A percentile compares a stretch with the other conserved stretches of the same genome.
Conservation (phyloP, 2,797 vertebrate species). For the Coilia nasus region DNA sequence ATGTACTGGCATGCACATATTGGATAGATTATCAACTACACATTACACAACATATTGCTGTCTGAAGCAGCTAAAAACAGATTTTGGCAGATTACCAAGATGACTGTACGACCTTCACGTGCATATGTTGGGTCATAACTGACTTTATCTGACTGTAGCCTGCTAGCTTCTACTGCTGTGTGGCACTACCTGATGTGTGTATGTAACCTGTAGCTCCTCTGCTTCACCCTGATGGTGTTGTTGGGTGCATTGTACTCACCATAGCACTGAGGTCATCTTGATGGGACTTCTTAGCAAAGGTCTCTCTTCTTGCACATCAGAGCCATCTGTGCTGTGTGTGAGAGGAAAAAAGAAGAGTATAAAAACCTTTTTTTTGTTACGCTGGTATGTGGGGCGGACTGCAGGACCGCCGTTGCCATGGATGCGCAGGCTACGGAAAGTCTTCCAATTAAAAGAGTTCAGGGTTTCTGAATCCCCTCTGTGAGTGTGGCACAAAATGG, state of each 20-base stretch:
- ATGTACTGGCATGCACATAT: too few species aligned
- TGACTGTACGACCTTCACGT: neutral
- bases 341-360: too few species aligned
- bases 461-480: slow-evolving; percentile 26
- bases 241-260: neutral
- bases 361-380: neutral
- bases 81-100: neutral
- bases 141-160: neutral
- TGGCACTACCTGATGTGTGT: neutral
- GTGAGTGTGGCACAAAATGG: neutral
- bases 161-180: neutral
- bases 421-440: slow-evolving; percentile 25
- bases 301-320: neutral
- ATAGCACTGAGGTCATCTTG: neutral
- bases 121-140: neutral
- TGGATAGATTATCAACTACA: too few species aligned
- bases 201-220: neutral
- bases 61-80: neutral
- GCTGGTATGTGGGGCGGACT: neutral
- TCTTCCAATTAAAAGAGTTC: slow-evolving; percentile 23
- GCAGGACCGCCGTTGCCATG: slow-evolving; percentile 33
- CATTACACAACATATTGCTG: neutral
- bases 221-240: neutral
- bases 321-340: neutral
- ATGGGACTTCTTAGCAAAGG: neutral